These are phyloP conservation scores for Ascidia mentula DNA, from an alignment of 23 tunicate genomes.

Conservation along the genomic window DNA sequence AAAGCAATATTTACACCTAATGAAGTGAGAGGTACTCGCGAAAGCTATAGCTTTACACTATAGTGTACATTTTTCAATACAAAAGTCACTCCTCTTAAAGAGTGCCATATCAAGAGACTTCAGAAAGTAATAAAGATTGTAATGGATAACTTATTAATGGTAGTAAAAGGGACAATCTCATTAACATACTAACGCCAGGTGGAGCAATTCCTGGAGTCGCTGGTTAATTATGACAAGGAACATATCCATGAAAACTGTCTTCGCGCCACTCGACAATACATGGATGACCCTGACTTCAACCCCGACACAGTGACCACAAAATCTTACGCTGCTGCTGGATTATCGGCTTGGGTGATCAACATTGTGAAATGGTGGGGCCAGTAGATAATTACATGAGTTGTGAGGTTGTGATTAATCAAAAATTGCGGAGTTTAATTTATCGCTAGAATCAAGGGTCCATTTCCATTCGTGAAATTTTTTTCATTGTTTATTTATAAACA, in stretches of 20 bases:
- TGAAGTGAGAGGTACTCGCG: too few relatives aligned
- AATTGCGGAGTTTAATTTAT: too few relatives aligned
- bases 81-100: too few relatives aligned
- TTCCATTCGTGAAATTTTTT: background rate
- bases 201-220: conserved; percentile 77
- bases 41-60: background rate
- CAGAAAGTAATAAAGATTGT: too few relatives aligned
- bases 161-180: too few relatives aligned
- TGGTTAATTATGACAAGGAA: conserved; percentile 85
- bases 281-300: conserved; percentile 71
- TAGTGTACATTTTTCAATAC: background rate
- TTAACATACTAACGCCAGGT: too few relatives aligned
- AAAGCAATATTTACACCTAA: too few relatives aligned
- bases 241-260: conserved; percentile 80
- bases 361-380: conserved; percentile 78
- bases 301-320: conserved; percentile 64
- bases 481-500: background rate
- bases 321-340: conserved; percentile 89
- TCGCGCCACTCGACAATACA: conserved; percentile 70
- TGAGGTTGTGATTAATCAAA: too few relatives aligned
- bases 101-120: too few relatives aligned
- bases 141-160: too few relatives aligned
- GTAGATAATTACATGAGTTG: too few relatives aligned
- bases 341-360: conserved; percentile 92
- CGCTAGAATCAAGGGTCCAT: too few relatives aligned